These are phyloP conservation scores for Gorsachius magnificus DNA, from an alignment of 2,797 vertebrate species.

Conservation along the genomic window DNA sequence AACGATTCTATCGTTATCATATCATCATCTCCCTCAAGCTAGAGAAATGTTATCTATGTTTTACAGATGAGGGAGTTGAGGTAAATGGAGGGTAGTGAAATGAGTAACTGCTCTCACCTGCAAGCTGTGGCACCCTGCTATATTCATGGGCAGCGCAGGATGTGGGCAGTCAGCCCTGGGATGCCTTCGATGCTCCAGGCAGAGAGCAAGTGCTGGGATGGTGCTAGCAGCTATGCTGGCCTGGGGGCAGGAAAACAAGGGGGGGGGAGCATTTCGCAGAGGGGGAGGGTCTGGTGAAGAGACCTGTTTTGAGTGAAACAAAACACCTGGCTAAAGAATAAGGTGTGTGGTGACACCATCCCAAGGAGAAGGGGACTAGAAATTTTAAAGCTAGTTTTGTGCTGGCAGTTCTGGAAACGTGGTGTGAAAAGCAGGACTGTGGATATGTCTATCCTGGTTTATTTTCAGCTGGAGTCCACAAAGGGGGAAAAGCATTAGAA, in stretches of 20 bases:
- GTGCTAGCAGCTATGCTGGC: neutral
- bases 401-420: fast-evolving
- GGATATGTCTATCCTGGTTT: fast-evolving
- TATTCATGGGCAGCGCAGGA: neutral
- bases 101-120: neutral
- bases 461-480: fast-evolving
- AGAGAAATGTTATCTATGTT: neutral
- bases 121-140: neutral
- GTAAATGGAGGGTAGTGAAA: neutral
- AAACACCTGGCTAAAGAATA: neutral
- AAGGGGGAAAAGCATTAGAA: neutral
- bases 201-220: fast-evolving
- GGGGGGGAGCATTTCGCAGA: neutral
- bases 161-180: fast-evolving
- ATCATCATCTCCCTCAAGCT: neutral
- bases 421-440: neutral
- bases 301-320: neutral
- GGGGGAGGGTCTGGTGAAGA: neutral
- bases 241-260: neutral
- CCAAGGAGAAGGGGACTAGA: neutral
- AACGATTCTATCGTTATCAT: no score
- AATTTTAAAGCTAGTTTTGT: neutral
- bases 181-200: neutral
- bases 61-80: neutral
- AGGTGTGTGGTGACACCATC: neutral